These are phyloP conservation scores for Suillia variegata DNA, from an alignment of 2,888 invertebrate genomes.

Conservation along the genomic window DNA sequence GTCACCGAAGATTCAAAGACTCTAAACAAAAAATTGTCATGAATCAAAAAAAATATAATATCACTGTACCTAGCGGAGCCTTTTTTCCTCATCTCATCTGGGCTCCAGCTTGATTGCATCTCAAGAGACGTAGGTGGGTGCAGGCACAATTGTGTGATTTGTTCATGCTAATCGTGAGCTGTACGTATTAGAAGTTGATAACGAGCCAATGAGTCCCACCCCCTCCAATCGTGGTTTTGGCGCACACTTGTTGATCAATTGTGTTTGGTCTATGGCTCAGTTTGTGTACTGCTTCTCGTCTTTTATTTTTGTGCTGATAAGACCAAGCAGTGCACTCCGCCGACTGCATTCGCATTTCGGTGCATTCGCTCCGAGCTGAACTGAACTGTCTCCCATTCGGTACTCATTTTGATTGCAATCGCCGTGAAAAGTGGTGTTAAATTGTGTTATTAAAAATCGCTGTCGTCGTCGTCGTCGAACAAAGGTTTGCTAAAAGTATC, in stretches of 20 bases:
- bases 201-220: neutral
- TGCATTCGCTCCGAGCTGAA: slow-evolving; percentile 19
- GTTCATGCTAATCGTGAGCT: neutral
- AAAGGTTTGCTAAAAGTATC: slow-evolving; percentile 25
- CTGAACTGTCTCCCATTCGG: slow-evolving; percentile 27
- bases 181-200: neutral
- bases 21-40: no score
- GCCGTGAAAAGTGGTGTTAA: slow-evolving; percentile 22
- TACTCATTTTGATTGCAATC: slow-evolving; percentile 30
- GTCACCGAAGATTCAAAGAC: no score
- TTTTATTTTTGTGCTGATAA: slow-evolving; percentile 22
- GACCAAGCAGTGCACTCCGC: slow-evolving; percentile 14
- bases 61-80: no score
- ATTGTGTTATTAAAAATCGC: no score
- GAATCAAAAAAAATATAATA: no score
- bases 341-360: slow-evolving; percentile 13
- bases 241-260: slow-evolving; percentile 15
- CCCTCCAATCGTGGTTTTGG: neutral
- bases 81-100: no score
- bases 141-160: neutral
- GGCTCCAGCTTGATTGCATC: no score
- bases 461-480: slow-evolving; percentile 8
- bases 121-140: neutral
- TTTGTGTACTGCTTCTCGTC: slow-evolving; percentile 19
- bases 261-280: slow-evolving; percentile 12